Evolutionary conservation across 2,797 vertebrate species (phyloP), one percentile per base, ranked within the genome.

Genomic region (Ptychobarbus kaznakovi): DNA sequence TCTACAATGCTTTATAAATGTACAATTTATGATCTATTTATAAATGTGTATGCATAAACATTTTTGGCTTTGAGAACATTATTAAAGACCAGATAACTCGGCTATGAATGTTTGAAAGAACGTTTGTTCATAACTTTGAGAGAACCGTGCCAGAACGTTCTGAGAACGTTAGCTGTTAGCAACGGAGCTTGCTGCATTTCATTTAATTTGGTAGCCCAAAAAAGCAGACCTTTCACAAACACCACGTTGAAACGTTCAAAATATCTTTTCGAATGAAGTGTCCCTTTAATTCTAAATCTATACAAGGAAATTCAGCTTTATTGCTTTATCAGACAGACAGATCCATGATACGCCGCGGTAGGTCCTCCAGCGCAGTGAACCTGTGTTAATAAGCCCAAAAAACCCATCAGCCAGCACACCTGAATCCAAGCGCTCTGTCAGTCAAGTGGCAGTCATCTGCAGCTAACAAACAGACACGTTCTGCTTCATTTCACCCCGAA

Each of bases 401-500:
- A 63, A 56, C 58, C 53, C 77, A 82, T 63, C 25, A 73, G 51
- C 28, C 28, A 69, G 76, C 58, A 42, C 75, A 70, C 61, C 51
- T 68, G 69, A 68, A 69, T 65, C 28, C 53, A n/a, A 42, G 28
- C 5, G 20, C 56, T 61, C 82, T 53, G 86, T 75, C 84, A 77
- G 63, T 56, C 28, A 86, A 53, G 66, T 9, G 74, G 65, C 5
- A 3, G 76, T 80, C 49, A 86, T 77, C 83, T 72, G 79, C 66
- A 69, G 61, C 25, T 20, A 88, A 88, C 82, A 87, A 90, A 87
- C 82, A 90, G 63, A 88, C 89, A 86, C 38, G 89, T 87, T 91
- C 89, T 88, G 89, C 88, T 90, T 84, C 80, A 87, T 89, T 93
- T 89, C 81, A 83, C 87, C 85, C 72, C 7, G 68, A 68, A 83